Evolutionary conservation across 2,797 vertebrate genomes (phyloP), one percentile per base, ranked within the genome.

Genomic region (Chrysocyon brachyurus): DNA sequence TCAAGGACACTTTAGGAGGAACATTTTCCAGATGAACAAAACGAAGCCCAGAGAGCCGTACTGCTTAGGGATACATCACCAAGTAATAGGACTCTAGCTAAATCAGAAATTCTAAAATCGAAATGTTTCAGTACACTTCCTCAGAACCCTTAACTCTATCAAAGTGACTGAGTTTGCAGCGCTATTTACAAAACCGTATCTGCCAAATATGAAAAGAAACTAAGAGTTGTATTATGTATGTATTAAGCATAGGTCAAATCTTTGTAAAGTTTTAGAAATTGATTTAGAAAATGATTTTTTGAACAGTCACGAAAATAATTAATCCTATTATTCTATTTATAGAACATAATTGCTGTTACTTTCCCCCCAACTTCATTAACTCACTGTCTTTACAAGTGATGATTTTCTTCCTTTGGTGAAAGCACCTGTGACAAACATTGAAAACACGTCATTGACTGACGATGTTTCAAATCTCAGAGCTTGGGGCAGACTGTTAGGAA

Each of bases 391-490:
- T 66, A 4, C 24, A 81, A 66, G 36, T 77, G 28, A 72, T 12
- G 33, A 3, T 33, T 59, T 31, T 40, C 2, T 3, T 5, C 8
- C n/a, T 28, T 66, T 56, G 24, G 36, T 66, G 54, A 57, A 52
- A 33, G 54, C 0, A 17, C 9, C 9, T 28, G 12, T 15, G 77
- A 40, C 1, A 91, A 86, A 86, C 1, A 86, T 92, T 89, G 82
- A 28, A 78, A 78, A 94, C 21, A 66, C 73, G 26, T 24, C 90
- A 83, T n/a, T 92, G 59, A 92, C 9, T 83, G 72, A 90, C 89
- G 26, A 2, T 59, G n/a, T 24, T 92, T 46, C 68, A 68, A 91
- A 21, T 78, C 5, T 94, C 63, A 6, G 63, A 64, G 28, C 36
- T 70, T 9, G 15, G 63, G 49, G 66, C 12, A 79, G 36, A 83